Conservation (phyloP, 1,140 invertebrate genomes). For the Solenopsis invicta region DNA sequence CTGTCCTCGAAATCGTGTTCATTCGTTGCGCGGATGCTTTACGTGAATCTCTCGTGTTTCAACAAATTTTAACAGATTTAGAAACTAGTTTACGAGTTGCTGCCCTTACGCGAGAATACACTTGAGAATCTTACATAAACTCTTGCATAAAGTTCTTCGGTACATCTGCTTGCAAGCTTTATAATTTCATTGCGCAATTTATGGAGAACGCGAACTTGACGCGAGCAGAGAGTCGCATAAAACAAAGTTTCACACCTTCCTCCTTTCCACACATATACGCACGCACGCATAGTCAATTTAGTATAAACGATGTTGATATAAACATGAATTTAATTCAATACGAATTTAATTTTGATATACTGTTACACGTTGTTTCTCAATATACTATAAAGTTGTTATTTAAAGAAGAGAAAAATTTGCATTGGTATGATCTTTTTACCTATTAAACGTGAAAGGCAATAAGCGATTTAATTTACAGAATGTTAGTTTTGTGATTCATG, state of each 20-base stretch:
- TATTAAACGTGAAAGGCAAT: neutral
- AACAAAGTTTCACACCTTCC: conserved; percentile 30
- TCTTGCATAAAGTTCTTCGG: conserved; percentile 43
- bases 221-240: neutral
- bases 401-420: conserved; percentile 8
- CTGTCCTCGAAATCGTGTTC: conserved; percentile 30
- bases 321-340: neutral
- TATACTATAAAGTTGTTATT: neutral
- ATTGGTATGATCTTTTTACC: neutral
- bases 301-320: neutral
- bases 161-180: conserved; percentile 23
- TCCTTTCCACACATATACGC: too few relatives aligned
- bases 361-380: neutral
- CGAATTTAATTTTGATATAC: neutral
- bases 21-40: neutral
- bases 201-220: conserved; percentile 9
- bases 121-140: conserved; percentile 30
- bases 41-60: conserved; percentile 26
- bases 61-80: conserved; percentile 35
- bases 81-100: conserved; percentile 28
- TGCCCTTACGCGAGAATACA: conserved; percentile 1
- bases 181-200: conserved; percentile 45
- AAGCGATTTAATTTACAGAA: conserved; percentile 9
- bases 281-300: neutral
- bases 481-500: neutral